A percentile compares a stretch with the other conserved stretches of the same genome.
Conservation (phyloP, 2,888 invertebrate genomes). For the Diogma glabrata region DNA sequence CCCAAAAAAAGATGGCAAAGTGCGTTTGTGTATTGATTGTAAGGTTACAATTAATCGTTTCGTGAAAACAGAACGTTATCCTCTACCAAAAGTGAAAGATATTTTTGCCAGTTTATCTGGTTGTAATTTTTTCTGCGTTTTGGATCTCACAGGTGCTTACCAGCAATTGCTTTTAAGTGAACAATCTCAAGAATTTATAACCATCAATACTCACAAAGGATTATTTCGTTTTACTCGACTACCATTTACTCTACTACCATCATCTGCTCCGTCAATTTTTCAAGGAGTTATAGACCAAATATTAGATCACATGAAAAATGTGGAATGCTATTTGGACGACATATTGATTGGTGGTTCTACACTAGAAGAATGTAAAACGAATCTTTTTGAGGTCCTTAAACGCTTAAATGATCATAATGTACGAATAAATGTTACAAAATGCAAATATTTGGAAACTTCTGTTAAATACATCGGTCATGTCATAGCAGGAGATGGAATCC, state of each 20-base stretch:
- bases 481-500: too few relatives aligned
- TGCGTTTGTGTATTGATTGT: too few relatives aligned
- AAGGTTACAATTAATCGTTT: not conserved
- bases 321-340: not conserved
- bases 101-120: too few relatives aligned
- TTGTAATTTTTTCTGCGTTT: too few relatives aligned
- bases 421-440: not conserved
- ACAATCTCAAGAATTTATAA: too few relatives aligned
- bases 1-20: too few relatives aligned
- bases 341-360: not conserved
- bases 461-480: too few relatives aligned
- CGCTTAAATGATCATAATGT: too few relatives aligned
- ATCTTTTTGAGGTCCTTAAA: not conserved
- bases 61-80: not conserved
- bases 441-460: not conserved
- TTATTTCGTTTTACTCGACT: not conserved
- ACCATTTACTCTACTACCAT: not conserved
- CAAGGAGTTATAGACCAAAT: not conserved
- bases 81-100: not conserved
- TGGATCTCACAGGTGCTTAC: too few relatives aligned
- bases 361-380: not conserved
- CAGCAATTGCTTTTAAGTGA: not conserved
- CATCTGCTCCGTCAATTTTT: not conserved
- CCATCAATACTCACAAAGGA: not conserved
- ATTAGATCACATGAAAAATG: not conserved